These are phyloP conservation scores for Amblyjoppa fuscipennis DNA, from an alignment of 2,888 invertebrate genomes.

Conservation along the genomic window DNA sequence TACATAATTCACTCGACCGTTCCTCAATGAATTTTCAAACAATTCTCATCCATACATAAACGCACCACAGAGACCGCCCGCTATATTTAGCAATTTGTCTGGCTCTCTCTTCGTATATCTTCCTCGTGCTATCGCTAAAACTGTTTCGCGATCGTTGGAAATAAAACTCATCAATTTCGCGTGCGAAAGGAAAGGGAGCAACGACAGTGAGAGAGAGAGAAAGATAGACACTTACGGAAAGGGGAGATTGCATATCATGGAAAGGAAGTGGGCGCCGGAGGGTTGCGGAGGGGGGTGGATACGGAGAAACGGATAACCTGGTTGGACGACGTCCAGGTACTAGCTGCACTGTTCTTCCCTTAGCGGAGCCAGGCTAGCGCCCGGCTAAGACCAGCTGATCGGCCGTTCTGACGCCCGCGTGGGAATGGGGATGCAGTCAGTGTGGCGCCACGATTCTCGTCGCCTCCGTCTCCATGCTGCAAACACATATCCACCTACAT, in stretches of 20 bases:
- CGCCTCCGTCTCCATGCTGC: slow-evolving; percentile 64
- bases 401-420: slow-evolving; percentile 70
- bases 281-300: slow-evolving; percentile 57
- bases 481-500: slow-evolving; percentile 42
- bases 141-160: slow-evolving; percentile 7
- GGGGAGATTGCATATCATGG: slow-evolving; percentile 40
- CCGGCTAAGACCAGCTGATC: slow-evolving; percentile 82
- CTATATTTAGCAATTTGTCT: slow-evolving; percentile 1
- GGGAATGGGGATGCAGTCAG: slow-evolving; percentile 79
- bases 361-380: slow-evolving; percentile 44
- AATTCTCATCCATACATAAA: neutral
- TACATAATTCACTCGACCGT: neutral
- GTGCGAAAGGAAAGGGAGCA: neutral
- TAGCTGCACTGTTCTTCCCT: slow-evolving; percentile 55
- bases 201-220: neutral
- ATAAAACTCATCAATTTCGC: slow-evolving; percentile 27
- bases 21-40: neutral
- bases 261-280: slow-evolving; percentile 61
- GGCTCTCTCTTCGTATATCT: neutral
- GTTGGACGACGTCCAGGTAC: slow-evolving; percentile 83
- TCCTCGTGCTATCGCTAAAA: neutral
- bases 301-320: slow-evolving; percentile 80
- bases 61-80: neutral
- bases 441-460: slow-evolving; percentile 80
- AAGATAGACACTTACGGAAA: slow-evolving; percentile 29